Base-by-base conservation (phyloP, 2,888 invertebrate species). In the Synanthedon myopaeformis region DNA sequence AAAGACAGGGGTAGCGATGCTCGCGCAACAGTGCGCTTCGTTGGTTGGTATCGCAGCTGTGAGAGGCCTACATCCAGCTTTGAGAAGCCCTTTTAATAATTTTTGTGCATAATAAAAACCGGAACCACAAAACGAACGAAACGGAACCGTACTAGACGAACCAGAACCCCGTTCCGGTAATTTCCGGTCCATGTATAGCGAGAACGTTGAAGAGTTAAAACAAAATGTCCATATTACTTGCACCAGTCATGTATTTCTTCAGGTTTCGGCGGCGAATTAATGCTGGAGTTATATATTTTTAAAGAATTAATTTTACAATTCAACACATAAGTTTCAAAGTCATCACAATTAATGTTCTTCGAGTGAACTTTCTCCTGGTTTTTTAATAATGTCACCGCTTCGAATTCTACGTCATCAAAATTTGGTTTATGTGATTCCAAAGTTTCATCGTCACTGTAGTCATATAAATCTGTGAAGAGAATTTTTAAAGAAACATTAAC, bases 181-280 rank as follows among this genome's bases (percentile, higher is more conserved):
- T n/a, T n/a, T 23, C 23, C 23, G 4, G 17, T 17, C 17, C 17
- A 17, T 17, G 17, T 17, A 2, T 17, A 17, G 17, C n/a, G 2
- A 17, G 2, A 17, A 17, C 17, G 1, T 28, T 28, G 28, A 28
- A 28, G 8, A 28, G 28, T 10, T n/a, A 35, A 10, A 10, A 35
- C 35, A 35, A 35, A 35, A 35, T 35, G 8, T 10, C 35, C n/a
- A 45, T 13, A 71, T 59, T 59, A 80, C 82, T 60, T 74, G 72
- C 85, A 86, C 85, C 85, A 86, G 45, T 77, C 70, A 8, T 13
- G 35, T 8, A 86, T 60, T 57, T 76, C 81, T 0, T 64, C 59
- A 0, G 84, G 81, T 65, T 71, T 57, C 0, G 85, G 85, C 0
- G 83, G 84, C 0, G 74, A 61, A 53, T 75, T 79, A 41, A 64